Evolutionary conservation across 2,113 vertebrate species (phyloP), one percentile per base, ranked within the genome.

Genomic region (Anas platyrhynchos): DNA sequence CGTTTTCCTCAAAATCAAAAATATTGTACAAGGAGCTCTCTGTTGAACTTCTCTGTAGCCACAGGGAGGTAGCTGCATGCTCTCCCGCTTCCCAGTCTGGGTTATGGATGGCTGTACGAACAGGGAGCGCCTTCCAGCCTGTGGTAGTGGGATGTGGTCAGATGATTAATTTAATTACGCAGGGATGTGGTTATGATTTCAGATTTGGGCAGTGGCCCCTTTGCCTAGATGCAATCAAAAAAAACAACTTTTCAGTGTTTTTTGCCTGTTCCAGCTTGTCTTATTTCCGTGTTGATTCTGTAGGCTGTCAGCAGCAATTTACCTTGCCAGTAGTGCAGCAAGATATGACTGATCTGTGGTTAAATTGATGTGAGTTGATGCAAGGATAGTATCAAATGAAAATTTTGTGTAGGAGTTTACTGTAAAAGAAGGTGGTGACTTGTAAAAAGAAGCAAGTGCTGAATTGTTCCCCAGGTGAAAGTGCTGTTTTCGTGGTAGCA

Each of bases 321-420:
- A 43, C 52, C 11, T 48, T 92, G 46, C 48, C 61, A 25, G 46
- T 7, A 56, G 43, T 56, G 34, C 15, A 46, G 29, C 16, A 48
- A 93, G 68, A 50, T 74, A 15, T 61, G 71, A 75, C 86, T 86
- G 69, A 13, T 87, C 48, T 85, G 74, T 88, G 58, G 73, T 43
- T 89, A 95, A 82, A 18, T 48, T 91, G 50, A 80, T n/a, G 74
- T 76, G 25, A 54, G 41, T 10, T 59, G n/a, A 50, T 86, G 71
- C 71, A 95, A 91, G 52, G 77, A 11, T 74, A 34, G 61, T 50
- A 54, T 58, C 72, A 41, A 85, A 71, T 16, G 11, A 85, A 88
- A 88, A 34, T 46, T 67, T 46, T 88, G 89, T n/a, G 91, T 95
- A 41, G 95, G 93, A 31, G 77, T 95, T 95, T 93, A 75, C 77